A percentile compares a stretch with the other conserved stretches of the same genome.
Conservation (phyloP, 2,888 invertebrate species). For the Zaprionus bogoriensis region DNA sequence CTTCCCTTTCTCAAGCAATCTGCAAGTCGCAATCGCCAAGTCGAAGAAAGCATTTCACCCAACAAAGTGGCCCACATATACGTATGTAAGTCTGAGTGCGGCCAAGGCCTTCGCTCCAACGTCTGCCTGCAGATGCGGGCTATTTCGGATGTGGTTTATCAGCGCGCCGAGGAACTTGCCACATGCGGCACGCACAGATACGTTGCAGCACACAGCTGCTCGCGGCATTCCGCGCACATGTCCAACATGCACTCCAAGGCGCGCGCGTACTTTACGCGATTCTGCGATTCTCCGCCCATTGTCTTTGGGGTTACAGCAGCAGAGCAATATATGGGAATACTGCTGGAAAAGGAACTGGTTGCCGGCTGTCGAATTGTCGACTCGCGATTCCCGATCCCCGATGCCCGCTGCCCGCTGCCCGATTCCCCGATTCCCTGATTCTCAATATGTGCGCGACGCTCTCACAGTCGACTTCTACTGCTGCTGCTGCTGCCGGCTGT, state of each 20-base stretch:
- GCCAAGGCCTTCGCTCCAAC: neutral
- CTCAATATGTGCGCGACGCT: too few relatives aligned
- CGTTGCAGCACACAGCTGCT: constrained; percentile 39
- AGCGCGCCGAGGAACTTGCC: constrained; percentile 24
- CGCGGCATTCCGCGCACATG: constrained; percentile 72
- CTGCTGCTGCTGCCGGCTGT: constrained; percentile 59
- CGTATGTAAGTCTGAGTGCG: constrained; percentile 30
- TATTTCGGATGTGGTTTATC: constrained; percentile 10
- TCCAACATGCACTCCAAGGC: constrained; percentile 33
- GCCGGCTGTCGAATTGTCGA: constrained; percentile 42
- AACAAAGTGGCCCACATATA: constrained; percentile 20
- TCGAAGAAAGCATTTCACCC: neutral
- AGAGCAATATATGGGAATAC: constrained; percentile 9
- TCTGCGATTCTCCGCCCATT: constrained; percentile 4
- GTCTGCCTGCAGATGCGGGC: constrained; percentile 16
- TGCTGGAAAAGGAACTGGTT: constrained; percentile 53
- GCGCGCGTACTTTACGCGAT: constrained; percentile 16
- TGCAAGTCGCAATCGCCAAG: too few relatives aligned
- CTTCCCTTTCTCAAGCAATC: too few relatives aligned
- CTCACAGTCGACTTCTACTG: too few relatives aligned
- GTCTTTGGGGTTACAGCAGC: constrained; percentile 51
- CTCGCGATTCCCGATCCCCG: constrained; percentile 17
- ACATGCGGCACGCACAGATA: constrained; percentile 43
- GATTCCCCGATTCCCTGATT: constrained; percentile 17
- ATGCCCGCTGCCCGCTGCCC: constrained; percentile 23